These are phyloP conservation scores for Drosophila arawakana DNA, from an alignment of 1,140 invertebrate genomes.

Conservation along the genomic window DNA sequence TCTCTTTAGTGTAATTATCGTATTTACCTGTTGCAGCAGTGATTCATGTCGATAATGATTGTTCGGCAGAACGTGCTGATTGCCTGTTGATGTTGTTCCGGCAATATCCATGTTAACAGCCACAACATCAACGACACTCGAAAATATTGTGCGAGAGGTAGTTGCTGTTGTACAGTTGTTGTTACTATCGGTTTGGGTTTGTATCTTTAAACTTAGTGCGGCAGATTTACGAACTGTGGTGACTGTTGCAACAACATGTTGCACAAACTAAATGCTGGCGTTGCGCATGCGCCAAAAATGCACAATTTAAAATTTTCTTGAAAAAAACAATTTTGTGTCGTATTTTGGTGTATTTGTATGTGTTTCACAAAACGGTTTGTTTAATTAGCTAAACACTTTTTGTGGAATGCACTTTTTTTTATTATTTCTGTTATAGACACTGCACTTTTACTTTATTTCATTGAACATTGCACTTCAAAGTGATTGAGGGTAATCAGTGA, in stretches of 20 bases:
- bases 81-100: constrained; percentile 59
- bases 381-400: constrained; percentile 34
- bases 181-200: constrained; percentile 1
- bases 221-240: constrained; percentile 4
- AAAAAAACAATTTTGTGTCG: background rate
- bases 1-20: constrained; percentile 41
- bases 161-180: constrained; percentile 5
- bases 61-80: constrained; percentile 82
- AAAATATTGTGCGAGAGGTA: constrained; percentile 22
- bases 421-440: constrained; percentile 5
- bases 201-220: constrained; percentile 20
- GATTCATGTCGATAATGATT: constrained; percentile 84
- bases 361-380: constrained; percentile 17
- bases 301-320: constrained; percentile 25
- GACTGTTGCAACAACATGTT: constrained; percentile 45
- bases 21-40: constrained; percentile 80
- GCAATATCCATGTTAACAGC: constrained; percentile 77
- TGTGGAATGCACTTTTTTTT: constrained; percentile 11
- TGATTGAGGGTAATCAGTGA: background rate
- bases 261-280: constrained; percentile 50
- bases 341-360: background rate
- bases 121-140: constrained; percentile 22
- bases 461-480: constrained; percentile 25
- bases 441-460: constrained; percentile 21
- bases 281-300: constrained; percentile 40